Evolutionary conservation across 2,888 invertebrate species (phyloP), one percentile per base, ranked within the genome.

Genomic region (Drosophila anceps): DNA sequence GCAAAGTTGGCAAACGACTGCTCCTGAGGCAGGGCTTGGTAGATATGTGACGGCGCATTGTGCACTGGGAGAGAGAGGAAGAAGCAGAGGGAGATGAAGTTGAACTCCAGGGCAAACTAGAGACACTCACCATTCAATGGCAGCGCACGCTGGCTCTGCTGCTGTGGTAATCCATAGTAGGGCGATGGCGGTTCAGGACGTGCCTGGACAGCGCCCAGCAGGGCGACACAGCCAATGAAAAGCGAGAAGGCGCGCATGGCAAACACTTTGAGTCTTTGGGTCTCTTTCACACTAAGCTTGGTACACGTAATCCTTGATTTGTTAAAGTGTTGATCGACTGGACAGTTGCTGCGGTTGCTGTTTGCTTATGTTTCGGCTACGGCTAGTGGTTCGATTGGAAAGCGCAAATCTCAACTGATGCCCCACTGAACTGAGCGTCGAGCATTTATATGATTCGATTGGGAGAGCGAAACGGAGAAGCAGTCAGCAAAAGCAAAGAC

Each of bases 121-220:
- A 31, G 44, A 80, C 73, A 92, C 91, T 89, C 84, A 91, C 88
- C 92, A 90, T 94, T 92, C 92, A 93, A 64, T 86, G 94, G 87
- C 91, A 93, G 92, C 91, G 93, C 90, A 92, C 93, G 90, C 93
- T 91, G 91, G 93, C 92, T 92, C 69, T 86, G 91, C 82, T 89
- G 89, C 76, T 81, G 79, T 31, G 86, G 80, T 80, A 90, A 84
- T 83, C 90, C 91, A 37, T 94, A 94, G 64, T 91, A 92, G 63
- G 91, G 90, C 39, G 92, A 91, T 13, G 91, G 90, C 31, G 92
- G 92, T 79, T 93, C 93, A 61, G 93, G 92, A 76, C 88, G 91
- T 44, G 91, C 92, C 65, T 84, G 84, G 70, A 83, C 79, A 61
- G 84, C 84, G 72, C 87, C 87, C 64, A 91, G 79, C 78, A 92